Base-by-base conservation (phyloP, 2,888 invertebrate genomes). In the Lomographa bimaculata region DNA sequence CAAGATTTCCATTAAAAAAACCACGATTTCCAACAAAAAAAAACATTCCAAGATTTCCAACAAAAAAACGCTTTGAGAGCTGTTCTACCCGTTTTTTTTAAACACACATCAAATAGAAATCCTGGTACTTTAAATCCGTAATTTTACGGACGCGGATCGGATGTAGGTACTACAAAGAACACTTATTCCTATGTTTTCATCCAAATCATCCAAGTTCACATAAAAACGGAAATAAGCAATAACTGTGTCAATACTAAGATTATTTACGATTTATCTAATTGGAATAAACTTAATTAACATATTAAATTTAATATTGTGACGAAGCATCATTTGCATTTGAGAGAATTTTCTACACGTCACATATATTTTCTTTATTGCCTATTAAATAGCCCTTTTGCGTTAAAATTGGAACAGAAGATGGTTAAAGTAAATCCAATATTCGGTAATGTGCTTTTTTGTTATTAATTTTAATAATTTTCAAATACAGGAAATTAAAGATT, bases 251-350 rank as follows among this genome's bases (percentile, higher is more conserved):
- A 48, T 30, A 20, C 27, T 38, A 28, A 12, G 20, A 26, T 41
- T 50, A 50, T 52, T 54, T 50, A 47, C 45, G 27, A 10, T 19
- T 49, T 40, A 44, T 40, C 41, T 54, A 46, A 50, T 50, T 50
- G 43, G 46, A 42, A 44, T 46, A 44, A 37, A 44, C 40, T 42
- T 41, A 35, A 50, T 53, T 48, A 48, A 32, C 41, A 50, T 50
- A 36, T 42, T 37, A 46, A 39, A 42, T 33, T 42, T 45, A 29
- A 44, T 33, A 37, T 36, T 20, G 38, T 8, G 6, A 2, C 17
- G 7, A 3, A 18, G 19, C 12, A 18, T 38, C 29, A 36, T 46
- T 30, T 39, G 38, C 36, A 41, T 46, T 36, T 18, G 20, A 39
- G 29, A 39, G 40, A 36, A 47, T 34, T 16, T 44, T 16, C 1